Base-by-base conservation (phyloP, 2,888 invertebrate species). In the Quadriops clusia region DNA sequence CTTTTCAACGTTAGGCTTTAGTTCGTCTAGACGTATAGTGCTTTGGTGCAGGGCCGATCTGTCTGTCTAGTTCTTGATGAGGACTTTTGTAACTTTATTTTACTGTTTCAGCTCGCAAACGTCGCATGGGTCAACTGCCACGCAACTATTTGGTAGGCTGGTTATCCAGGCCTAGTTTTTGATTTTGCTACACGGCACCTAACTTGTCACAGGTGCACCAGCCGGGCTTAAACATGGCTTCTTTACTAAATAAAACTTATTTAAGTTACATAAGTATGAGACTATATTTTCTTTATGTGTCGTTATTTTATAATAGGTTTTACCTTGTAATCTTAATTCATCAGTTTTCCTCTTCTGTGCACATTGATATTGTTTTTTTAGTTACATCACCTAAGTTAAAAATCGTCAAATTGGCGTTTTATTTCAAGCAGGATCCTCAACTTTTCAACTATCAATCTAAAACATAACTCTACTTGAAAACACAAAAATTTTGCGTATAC, bases 121-220 rank as follows among this genome's bases (percentile, higher is more conserved):
- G 78, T 55, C 79, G 86, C 59, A 68, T 77, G 70, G 80, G 79
- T 60, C 77, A 78, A 63, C 74, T 77, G 66, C 74, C 77, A 45
- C 78, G 81, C 62, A 85, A 84, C 64, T 82, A 79, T 64, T 77
- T 81, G 56, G 79, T 81, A 61, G 84, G 84, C 54, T n/a, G n/a
- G n/a, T n/a, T n/a, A n/a, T n/a, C n/a, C n/a, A n/a, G n/a, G n/a
- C n/a, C n/a, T n/a, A n/a, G n/a, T n/a, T n/a, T n/a, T n/a, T n/a
- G n/a, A n/a, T n/a, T n/a, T n/a, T n/a, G n/a, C n/a, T n/a, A n/a
- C n/a, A n/a, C n/a, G n/a, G n/a, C n/a, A n/a, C n/a, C n/a, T n/a
- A n/a, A n/a, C n/a, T n/a, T n/a, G 22, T 22, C 7, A 22, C 9
- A 22, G 4, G 7, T 22, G 10, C 22, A 22, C 26, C n/a, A 26